Evolutionary conservation across 2,888 invertebrate species (phyloP).

Genomic region (Tetragonula carbonaria): DNA sequence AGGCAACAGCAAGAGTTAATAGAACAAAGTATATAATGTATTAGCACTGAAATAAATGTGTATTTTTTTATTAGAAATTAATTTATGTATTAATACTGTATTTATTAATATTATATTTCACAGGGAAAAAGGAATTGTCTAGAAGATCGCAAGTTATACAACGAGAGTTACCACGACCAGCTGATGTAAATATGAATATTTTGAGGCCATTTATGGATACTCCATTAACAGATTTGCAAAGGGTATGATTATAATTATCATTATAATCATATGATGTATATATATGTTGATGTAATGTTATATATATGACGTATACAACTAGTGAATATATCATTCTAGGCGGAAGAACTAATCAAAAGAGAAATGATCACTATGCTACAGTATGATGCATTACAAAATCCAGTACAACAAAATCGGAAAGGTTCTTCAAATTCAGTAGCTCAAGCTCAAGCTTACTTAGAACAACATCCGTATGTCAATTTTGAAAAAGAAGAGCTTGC

Average conservation of each 20-base stretch:
- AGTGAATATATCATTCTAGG: slow-evolving; percentile 84
- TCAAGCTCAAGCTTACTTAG: slow-evolving; percentile 92
- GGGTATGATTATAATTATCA: slow-evolving; percentile 79
- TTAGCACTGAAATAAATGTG: not conserved
- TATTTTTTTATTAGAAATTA: not conserved
- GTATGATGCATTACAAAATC: slow-evolving; percentile 93
- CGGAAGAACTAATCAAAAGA: slow-evolving; percentile 97
- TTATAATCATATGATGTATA: not conserved
- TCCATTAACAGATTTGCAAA: slow-evolving; percentile 94
- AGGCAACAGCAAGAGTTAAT: slow-evolving; percentile 88
- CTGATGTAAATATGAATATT: slow-evolving; percentile 93
- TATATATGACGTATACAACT: not conserved
- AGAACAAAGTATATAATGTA: slow-evolving; percentile 85
- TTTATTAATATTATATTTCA: slow-evolving; percentile 12
- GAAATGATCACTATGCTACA: slow-evolving; percentile 99
- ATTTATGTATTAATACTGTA: slow-evolving; percentile 3
- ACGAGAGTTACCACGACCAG: slow-evolving; percentile 90
- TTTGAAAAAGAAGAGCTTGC: slow-evolving; percentile 89
- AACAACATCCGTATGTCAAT: slow-evolving; percentile 93
- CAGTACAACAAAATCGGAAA: slow-evolving; percentile 86
- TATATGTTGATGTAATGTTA: no score
- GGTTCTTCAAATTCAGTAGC: slow-evolving; percentile 85
- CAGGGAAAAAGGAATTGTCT: slow-evolving; percentile 88
- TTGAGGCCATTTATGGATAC: slow-evolving; percentile 91
- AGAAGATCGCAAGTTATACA: slow-evolving; percentile 95